phyloP scores from a whole-genome alignment of 1,140 invertebrate species.

The Ostrea denselamellosa region DNA sequence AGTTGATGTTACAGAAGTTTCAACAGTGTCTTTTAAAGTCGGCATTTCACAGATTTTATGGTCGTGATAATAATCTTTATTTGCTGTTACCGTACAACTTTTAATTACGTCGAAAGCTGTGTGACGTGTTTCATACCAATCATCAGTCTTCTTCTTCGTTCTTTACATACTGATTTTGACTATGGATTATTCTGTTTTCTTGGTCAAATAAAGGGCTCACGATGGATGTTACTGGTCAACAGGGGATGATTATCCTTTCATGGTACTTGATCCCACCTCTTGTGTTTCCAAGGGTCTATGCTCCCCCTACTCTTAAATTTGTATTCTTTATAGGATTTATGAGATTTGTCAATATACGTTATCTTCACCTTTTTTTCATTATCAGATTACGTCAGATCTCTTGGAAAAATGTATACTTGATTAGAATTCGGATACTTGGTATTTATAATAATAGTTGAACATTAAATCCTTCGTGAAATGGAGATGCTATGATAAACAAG shows the following conservation, averaged over 20 bases:
- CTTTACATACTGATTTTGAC: background rate
- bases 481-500: too few species aligned
- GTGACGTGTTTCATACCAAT: background rate
- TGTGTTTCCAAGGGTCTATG: background rate
- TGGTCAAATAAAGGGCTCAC: background rate
- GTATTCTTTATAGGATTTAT: background rate
- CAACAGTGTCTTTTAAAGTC: background rate
- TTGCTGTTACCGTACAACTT: background rate
- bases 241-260: background rate
- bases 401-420: too few species aligned
- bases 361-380: background rate
- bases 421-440: too few species aligned
- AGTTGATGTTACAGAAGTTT: background rate
- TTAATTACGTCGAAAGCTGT: background rate
- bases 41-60: background rate
- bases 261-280: background rate
- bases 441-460: too few species aligned
- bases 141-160: background rate
- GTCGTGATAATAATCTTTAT: too few species aligned
- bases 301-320: background rate
- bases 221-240: background rate
- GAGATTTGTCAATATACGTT: background rate
- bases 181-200: background rate
- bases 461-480: too few species aligned
- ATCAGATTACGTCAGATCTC: too few species aligned